Percentiles rank a stretch among this genome's conserved stretches.
phyloP scores from a whole-genome alignment of 1,140 invertebrate genomes.

The Leptonema lineaticorne region DNA sequence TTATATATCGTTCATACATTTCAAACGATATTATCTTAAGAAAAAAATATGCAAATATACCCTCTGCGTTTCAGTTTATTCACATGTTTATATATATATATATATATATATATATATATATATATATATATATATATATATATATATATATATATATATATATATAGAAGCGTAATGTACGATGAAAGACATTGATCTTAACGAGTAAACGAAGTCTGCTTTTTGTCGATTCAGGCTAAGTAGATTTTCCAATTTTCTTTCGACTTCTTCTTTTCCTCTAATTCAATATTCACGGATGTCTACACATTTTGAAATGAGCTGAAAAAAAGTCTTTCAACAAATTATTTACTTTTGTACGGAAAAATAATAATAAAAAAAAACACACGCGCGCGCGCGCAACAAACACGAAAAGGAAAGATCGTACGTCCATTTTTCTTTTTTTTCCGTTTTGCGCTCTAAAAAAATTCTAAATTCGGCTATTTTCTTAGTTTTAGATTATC shows the following conservation, averaged over 20 bases:
- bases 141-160: background rate
- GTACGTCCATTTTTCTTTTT: too few relatives aligned
- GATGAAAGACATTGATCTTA: slow-evolving; percentile 7
- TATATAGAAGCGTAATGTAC: background rate
- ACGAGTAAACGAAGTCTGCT: slow-evolving; percentile 12
- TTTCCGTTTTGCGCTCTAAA: too few relatives aligned
- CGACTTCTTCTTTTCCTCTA: background rate
- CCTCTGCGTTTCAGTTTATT: too few relatives aligned
- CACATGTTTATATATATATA: background rate
- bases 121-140: background rate
- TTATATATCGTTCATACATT: too few relatives aligned
- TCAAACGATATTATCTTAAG: too few relatives aligned
- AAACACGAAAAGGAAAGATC: too few relatives aligned
- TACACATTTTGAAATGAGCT: background rate
- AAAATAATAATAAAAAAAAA: too few relatives aligned
- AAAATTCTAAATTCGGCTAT: too few relatives aligned
- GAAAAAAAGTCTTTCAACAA: background rate
- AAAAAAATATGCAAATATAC: too few relatives aligned
- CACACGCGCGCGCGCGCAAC: background rate
- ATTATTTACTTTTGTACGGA: background rate
- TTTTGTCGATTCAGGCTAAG: slow-evolving; percentile 9
- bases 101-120: background rate
- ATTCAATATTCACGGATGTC: background rate
- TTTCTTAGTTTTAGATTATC: too few relatives aligned
- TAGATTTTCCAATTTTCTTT: slow-evolving; percentile 18